Conservation (phyloP, 2,113 vertebrate genomes). For the Periophthalmodon schlosseri region DNA sequence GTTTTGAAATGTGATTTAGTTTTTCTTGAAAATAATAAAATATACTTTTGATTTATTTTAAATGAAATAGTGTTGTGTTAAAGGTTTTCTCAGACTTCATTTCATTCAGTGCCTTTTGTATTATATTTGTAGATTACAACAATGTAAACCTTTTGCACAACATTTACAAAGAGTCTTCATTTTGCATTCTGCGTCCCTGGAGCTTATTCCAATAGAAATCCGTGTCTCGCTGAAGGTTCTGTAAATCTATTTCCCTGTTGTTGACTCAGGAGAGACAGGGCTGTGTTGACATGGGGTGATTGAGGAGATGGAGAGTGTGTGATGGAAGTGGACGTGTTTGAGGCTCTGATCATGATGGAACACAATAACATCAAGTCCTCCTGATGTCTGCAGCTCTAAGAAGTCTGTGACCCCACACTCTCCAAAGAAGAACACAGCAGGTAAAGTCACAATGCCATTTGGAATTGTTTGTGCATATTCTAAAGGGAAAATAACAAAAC, state of each 20-base stretch:
- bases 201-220: conserved; percentile 12
- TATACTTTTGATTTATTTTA: no score
- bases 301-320: conserved; percentile 19
- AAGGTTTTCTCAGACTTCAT: no score
- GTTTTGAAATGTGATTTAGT: no score
- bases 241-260: conserved; percentile 43
- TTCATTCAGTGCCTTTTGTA: not conserved
- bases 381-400: conserved; percentile 12
- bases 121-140: not conserved
- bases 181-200: not conserved
- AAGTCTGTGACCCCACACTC: not conserved
- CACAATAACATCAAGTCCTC: not conserved
- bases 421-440: no score
- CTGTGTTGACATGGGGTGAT: conserved; percentile 38
- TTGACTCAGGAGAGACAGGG: conserved; percentile 22
- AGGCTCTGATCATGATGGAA: conserved; percentile 13
- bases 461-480: not conserved
- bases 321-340: conserved; percentile 20
- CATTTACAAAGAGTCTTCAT: not conserved
- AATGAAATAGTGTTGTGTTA: no score
- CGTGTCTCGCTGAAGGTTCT: conserved; percentile 10
- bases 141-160: not conserved
- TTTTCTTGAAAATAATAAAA: no score
- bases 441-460: conserved; percentile 1
- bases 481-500: no score